phyloP scores from a whole-genome alignment of 1,140 invertebrate species.

The Polypedilum pembai region DNA sequence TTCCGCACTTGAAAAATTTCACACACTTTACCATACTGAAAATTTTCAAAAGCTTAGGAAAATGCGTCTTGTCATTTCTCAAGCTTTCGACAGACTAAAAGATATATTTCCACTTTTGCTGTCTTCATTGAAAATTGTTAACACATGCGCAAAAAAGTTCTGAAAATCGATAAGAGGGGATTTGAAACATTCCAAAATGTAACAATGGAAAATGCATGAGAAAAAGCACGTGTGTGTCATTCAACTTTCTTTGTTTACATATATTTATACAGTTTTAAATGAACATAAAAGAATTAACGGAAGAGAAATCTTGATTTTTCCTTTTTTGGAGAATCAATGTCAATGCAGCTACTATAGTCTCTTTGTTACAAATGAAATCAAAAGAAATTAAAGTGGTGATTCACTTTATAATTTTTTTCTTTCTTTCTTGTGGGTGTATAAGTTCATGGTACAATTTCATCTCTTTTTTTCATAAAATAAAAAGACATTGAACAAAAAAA shows the following conservation, averaged over 20 bases:
- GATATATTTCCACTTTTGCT: constrained; percentile 8
- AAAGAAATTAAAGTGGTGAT: no score
- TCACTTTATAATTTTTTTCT: no score
- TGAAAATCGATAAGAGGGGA: neutral
- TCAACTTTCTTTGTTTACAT: constrained; percentile 12
- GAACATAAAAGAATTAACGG: neutral
- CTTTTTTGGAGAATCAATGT: neutral
- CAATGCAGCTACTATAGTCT: neutral
- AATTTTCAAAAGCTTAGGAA: neutral
- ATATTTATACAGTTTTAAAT: no score
- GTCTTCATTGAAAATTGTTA: neutral
- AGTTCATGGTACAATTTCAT: no score
- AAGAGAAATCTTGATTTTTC: neutral
- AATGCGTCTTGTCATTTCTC: neutral
- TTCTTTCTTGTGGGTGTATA: no score
- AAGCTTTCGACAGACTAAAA: neutral
- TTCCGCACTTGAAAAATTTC: constrained; percentile 10
- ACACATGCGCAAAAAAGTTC: neutral
- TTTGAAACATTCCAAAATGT: neutral
- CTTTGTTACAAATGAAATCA: no score
- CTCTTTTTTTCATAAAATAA: no score
- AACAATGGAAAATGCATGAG: no score
- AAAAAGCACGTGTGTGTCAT: constrained; percentile 16
- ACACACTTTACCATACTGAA: neutral
- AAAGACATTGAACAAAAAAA: no score